Conservation (phyloP, 2,888 invertebrate species). For the Fragum whitleyi region DNA sequence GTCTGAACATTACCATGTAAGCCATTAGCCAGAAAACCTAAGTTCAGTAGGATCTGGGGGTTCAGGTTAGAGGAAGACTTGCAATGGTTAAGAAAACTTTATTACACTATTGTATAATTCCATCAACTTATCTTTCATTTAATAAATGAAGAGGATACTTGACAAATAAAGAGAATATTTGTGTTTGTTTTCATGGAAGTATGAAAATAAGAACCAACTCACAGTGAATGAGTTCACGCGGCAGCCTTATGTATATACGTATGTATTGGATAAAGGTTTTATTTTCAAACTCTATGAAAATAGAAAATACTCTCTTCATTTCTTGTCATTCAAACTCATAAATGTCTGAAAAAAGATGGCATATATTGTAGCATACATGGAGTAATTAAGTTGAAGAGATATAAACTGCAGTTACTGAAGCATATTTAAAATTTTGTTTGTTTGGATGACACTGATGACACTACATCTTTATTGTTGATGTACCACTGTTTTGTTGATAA, state of each 20-base stretch:
- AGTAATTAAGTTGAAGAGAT: neutral
- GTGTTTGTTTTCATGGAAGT: neutral
- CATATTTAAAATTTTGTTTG: neutral
- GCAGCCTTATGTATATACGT: neutral
- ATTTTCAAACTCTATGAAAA: neutral
- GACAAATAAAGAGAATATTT: neutral
- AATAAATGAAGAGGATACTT: neutral
- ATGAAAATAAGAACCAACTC: neutral
- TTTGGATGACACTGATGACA: neutral
- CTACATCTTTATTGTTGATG: neutral
- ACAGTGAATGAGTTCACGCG: neutral
- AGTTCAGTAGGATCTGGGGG: constrained; percentile 40
- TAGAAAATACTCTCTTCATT: constrained; percentile 1
- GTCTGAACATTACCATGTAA: constrained; percentile 18
- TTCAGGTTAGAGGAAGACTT: constrained; percentile 37
- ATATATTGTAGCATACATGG: constrained; percentile 1
- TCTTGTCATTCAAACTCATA: constrained; percentile 1
- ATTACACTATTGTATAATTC: constrained; percentile 1
- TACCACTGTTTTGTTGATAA: neutral
- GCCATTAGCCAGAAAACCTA: constrained; percentile 26
- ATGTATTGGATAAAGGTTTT: neutral
- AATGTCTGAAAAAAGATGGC: neutral
- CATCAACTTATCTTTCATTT: neutral
- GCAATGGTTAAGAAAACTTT: constrained; percentile 5
- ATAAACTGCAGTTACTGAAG: constrained; percentile 4